Evolutionary conservation across 37 sponge, comb jelly and placozoan genomes (phyloP).

Genomic region (Cliona cf. orientalis): DNA sequence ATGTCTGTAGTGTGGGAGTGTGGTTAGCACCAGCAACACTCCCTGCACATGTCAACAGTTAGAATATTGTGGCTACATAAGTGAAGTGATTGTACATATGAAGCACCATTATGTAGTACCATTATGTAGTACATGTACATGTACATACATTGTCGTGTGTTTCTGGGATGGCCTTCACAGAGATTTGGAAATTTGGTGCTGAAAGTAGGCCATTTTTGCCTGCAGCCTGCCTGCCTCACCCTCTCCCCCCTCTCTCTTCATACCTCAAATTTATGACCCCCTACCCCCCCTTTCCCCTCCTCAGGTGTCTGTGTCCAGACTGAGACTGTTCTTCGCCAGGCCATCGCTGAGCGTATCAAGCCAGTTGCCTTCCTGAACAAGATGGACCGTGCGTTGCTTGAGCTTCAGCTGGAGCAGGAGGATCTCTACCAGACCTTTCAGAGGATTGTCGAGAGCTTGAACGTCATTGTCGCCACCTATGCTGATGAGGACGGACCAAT

Average conservation of each 20-base stretch:
- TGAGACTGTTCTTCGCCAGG: constrained; percentile 97
- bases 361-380: constrained; percentile 99
- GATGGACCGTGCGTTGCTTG: constrained; percentile 99
- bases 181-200: not conserved
- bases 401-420: constrained; percentile 95
- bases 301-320: constrained; percentile 98
- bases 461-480: constrained; percentile 98
- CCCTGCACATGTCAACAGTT: no score
- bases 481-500: constrained; percentile 93
- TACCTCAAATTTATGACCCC: not conserved
- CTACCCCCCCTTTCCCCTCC: not conserved
- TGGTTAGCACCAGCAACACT: no score
- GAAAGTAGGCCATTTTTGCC: not conserved
- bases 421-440: constrained; percentile 98
- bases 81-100: no score
- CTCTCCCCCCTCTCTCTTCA: not conserved
- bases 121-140: no score
- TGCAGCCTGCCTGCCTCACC: not conserved
- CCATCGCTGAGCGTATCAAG: constrained; percentile 96
- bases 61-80: no score
- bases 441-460: constrained; percentile 95
- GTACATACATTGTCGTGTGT: no score
- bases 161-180: no score
- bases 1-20: no score
- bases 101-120: no score